Evolutionary conservation across 2,113 vertebrate species (phyloP).

Genomic region (Cochlearius cochlearius): DNA sequence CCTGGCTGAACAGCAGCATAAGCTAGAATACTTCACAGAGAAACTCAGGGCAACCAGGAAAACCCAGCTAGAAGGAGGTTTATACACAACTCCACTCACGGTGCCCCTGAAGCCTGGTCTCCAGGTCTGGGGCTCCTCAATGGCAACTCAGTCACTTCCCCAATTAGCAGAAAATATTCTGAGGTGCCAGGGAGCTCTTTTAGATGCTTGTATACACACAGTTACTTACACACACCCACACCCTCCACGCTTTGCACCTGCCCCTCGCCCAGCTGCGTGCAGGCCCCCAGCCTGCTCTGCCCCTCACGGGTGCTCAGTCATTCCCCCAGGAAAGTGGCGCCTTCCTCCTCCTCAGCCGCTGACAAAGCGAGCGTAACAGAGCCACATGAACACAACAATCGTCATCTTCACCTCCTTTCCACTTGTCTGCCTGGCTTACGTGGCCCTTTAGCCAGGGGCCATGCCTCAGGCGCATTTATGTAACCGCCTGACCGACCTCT

Average conservation of each 20-base stretch:
- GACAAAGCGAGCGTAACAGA: neutral
- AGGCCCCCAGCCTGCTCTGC: neutral
- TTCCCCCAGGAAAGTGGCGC: neutral
- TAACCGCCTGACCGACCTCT: too few species aligned
- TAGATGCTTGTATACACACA: neutral
- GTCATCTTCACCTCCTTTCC: neutral
- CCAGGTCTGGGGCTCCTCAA: neutral
- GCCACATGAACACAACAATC: fast-evolving
- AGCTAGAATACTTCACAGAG: neutral
- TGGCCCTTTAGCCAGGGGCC: neutral
- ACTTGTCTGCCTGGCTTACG: neutral
- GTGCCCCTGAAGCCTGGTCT: neutral
- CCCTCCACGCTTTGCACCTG: fast-evolving
- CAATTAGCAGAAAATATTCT: neutral
- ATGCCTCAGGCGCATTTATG: neutral
- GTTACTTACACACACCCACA: too few species aligned
- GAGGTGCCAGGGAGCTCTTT: neutral
- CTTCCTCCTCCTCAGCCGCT: neutral
- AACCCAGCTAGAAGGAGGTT: neutral
- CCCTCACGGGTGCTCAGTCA: neutral
- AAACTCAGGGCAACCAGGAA: neutral
- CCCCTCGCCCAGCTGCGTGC: fast-evolving
- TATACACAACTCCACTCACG: neutral
- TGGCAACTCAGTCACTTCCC: neutral
- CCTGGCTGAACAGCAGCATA: neutral